Base-by-base conservation (phyloP, 1,140 invertebrate genomes). In the Brachionus asplanchnoidis region DNA sequence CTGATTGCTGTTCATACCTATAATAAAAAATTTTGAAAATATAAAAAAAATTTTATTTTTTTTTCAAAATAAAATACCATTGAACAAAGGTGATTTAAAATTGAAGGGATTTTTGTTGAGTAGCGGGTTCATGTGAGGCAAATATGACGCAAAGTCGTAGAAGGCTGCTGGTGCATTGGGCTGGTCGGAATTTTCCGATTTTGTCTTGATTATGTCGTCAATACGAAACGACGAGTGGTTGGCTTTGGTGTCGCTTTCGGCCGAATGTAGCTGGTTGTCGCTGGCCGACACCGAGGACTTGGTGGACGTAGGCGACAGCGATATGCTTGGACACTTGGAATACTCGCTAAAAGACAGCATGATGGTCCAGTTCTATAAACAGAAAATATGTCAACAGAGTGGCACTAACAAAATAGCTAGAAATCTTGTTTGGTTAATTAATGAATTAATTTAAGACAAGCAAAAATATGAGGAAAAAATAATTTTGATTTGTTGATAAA, bases 361-460 rank as follows among this genome's bases (percentile, higher is more conserved):
- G 53, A 1, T 60, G 53, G 8, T 20, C n/a, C 2, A 60, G 9
- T 60, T 60, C 53, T 60, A n/a, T 3, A 23, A 53, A 60, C 44
- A 46, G 14, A 46, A 46, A 46, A 46, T 46, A 14, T 46, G 1
- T n/a, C 11, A 46, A 46, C 12, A 46, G 44, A 46, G 11, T 46
- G 32, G n/a, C 9, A 60, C 17, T 20, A 60, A 20, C 23, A 20
- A 60, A 20, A 9, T 56, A 9, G 53, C 9, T 60, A 23, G 53
- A 60, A 60, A 60, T 60, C n/a, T 73, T 42, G 32, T 42, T 73
- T 44, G 14, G 23, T 73, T 73, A 73, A 73, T 73, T 73, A 73
- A 73, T 73, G 68, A 73, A 73, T 73, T 73, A 73, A 42, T 36
- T 68, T 28, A 32, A 6, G 14, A 26, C 12, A 28, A 40, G 36